Conservation (phyloP, 2,888 invertebrate genomes). For the Nycteola revayana region DNA sequence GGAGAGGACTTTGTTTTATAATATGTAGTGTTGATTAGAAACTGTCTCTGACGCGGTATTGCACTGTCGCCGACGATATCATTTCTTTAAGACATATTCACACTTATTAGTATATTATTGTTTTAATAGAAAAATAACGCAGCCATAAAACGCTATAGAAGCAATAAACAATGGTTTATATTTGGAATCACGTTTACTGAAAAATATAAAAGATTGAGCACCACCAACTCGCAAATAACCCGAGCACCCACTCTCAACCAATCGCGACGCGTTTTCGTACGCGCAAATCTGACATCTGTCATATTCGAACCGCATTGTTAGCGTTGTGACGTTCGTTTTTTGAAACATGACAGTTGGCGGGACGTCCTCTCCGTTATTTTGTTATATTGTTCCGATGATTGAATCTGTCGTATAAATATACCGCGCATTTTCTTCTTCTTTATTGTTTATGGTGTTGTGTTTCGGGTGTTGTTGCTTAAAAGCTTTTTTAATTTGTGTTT, state of each 20-base stretch:
- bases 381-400: constrained; percentile 57
- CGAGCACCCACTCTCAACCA: constrained; percentile 43
- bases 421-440: background rate
- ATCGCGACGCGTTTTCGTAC: constrained; percentile 39
- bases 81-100: too few species aligned
- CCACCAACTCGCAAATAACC: background rate
- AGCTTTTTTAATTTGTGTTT: too few species aligned
- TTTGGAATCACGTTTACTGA: too few species aligned
- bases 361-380: constrained; percentile 43
- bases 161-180: too few species aligned
- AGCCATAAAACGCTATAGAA: too few species aligned
- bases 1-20: too few species aligned
- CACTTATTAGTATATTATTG: too few species aligned
- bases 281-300: constrained; percentile 75
- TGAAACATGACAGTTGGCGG: constrained; percentile 65
- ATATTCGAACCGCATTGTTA: constrained; percentile 55
- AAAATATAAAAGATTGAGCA: background rate
- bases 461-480: background rate
- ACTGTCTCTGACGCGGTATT: too few species aligned
- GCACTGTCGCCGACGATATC: too few species aligned
- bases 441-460: background rate
- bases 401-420: constrained; percentile 38
- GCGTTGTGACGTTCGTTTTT: constrained; percentile 63
- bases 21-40: too few species aligned
- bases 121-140: too few species aligned